Base-by-base conservation (phyloP, 2,797 vertebrate genomes). In the Danio kyathit region DNA sequence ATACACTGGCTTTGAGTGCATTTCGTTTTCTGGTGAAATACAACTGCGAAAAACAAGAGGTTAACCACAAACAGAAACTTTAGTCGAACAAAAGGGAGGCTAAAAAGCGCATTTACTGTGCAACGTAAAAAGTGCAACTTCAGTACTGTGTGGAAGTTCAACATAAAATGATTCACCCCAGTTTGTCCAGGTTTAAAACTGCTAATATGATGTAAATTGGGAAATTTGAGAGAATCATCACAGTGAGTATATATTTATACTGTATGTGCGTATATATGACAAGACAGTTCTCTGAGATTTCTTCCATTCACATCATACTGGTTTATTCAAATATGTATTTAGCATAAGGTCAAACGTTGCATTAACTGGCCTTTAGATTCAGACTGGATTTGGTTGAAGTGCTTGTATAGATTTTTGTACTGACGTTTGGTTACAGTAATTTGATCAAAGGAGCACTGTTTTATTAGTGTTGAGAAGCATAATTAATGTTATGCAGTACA, bases 121-220 rank as follows among this genome's bases (percentile, higher is more conserved):
- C 84, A 88, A 86, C 83, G 86, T 67, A 84, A 80, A 29, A 29
- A 86, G 86, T 89, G 84, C 63, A 82, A 72, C 79, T 71, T 74
- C 67, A 81, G 51, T 49, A 59, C 69, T 69, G 76, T 64, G 61
- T 82, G 75, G 72, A 82, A 61, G 72, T 82, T 69, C 14, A 65
- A 64, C 82, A 88, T 88, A 87, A 89, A 89, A 89, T 86, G 86
- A 88, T 87, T 86, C 88, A 89, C 88, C 83, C 82, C 83, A 63
- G 14, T 44, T 14, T 69, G 40, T 65, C 69, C 40, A 44, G 57
- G 11, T 7, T 60, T 54, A 12, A 64, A 80, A 74, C 12, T 9
- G 57, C 51, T 6, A 48, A 61, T 8, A 43, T 46, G 14, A 63
- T 19, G 48, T 40, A 4, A 40, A 57, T 41, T 74, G 16, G 43